Evolutionary conservation across 2,113 vertebrate genomes (phyloP).

Genomic region (Lampris megalopsis): DNA sequence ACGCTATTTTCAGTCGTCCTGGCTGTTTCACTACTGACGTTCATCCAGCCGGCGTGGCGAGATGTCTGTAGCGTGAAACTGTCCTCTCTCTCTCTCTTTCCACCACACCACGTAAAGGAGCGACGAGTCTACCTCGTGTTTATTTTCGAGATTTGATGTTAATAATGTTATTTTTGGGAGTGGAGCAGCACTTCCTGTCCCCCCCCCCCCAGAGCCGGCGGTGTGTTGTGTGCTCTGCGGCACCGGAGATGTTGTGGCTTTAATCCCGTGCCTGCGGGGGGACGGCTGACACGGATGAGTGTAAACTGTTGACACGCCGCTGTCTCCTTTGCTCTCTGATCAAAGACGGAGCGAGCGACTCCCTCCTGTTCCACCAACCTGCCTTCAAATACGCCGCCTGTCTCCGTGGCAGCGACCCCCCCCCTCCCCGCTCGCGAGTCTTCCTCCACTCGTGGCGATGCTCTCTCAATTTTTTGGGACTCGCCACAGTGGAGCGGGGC

Average conservation of each 20-base stretch:
- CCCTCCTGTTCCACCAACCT: constrained; percentile 76
- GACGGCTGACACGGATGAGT: constrained; percentile 79
- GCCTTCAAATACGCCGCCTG: constrained; percentile 68
- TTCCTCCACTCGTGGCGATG: not conserved
- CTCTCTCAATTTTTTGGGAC: no score
- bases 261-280: constrained; percentile 78
- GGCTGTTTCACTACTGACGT: not conserved
- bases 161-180: constrained; percentile 33
- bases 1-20: constrained; percentile 40
- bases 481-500: no score
- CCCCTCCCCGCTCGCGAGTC: constrained; percentile 37
- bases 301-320: constrained; percentile 82
- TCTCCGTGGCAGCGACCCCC: constrained; percentile 44
- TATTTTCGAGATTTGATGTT: constrained; percentile 26
- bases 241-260: constrained; percentile 74
- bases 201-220: constrained; percentile 53
- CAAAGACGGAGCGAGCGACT: constrained; percentile 66
- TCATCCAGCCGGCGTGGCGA: not conserved
- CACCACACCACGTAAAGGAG: constrained; percentile 12
- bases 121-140: no score
- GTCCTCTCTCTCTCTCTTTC: not conserved
- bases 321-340: constrained; percentile 80
- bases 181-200: not conserved
- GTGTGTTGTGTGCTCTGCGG: constrained; percentile 68
- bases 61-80: not conserved